Evolutionary conservation across 2,888 invertebrate species (phyloP).

Genomic region (Stenoptilia bipunctidactyla): DNA sequence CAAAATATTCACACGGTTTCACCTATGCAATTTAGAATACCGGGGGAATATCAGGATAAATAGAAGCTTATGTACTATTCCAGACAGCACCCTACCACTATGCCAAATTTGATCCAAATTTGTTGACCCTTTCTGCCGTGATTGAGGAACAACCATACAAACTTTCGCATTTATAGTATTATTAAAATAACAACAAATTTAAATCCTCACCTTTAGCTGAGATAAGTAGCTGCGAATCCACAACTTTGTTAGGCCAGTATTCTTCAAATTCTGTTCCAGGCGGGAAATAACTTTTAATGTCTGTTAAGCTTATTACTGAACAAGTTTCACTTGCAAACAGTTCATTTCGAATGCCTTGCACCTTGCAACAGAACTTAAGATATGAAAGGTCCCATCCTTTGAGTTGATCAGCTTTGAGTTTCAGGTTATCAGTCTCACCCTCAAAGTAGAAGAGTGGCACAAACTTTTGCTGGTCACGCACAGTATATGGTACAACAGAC

Average conservation of each 20-base stretch:
- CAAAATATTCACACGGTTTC: too few species aligned
- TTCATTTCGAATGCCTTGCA: constrained; percentile 92
- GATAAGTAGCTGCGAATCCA: constrained; percentile 84
- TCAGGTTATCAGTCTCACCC: constrained; percentile 92
- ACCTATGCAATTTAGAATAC: too few species aligned
- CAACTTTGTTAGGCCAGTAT: constrained; percentile 92
- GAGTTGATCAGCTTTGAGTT: constrained; percentile 86
- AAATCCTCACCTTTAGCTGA: constrained; percentile 70
- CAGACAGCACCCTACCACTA: too few species aligned
- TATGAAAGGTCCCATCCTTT: constrained; percentile 95
- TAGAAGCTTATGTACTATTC: too few species aligned
- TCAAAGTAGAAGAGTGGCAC: constrained; percentile 91
- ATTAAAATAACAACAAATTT: too few species aligned
- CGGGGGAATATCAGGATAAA: too few species aligned
- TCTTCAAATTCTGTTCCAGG: constrained; percentile 92
- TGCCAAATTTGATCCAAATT: too few species aligned
- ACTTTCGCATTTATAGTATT: too few species aligned
- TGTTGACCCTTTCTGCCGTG: too few species aligned
- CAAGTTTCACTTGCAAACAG: constrained; percentile 92
- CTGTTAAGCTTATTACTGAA: constrained; percentile 89
- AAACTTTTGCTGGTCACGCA: constrained; percentile 85
- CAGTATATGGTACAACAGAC: constrained; percentile 93
- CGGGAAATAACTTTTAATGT: constrained; percentile 92
- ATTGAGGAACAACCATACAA: too few species aligned
- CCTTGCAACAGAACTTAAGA: constrained; percentile 94